Conservation (phyloP, 2,888 invertebrate genomes). For the Phoronis australis region DNA sequence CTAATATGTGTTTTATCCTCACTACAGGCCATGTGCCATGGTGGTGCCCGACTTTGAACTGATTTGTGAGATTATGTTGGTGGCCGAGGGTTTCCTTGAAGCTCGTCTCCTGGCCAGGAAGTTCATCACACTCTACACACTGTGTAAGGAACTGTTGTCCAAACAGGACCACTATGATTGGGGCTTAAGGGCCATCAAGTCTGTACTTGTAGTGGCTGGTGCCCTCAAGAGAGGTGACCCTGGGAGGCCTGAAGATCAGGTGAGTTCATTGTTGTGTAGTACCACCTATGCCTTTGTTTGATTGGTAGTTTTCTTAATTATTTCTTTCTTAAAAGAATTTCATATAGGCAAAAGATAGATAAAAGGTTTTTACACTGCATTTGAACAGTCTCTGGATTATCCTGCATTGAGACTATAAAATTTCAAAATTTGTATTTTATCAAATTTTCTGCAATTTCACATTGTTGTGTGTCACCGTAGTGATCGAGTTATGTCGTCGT, state of each 20-base stretch:
- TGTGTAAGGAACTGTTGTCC: slow-evolving; percentile 88
- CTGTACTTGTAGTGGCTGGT: slow-evolving; percentile 91
- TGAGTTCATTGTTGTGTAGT: slow-evolving; percentile 50
- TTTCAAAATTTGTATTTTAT: too few species aligned
- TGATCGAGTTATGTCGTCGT: too few species aligned
- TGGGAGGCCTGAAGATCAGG: slow-evolving; percentile 91
- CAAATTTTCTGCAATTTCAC: too few species aligned
- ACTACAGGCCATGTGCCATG: slow-evolving; percentile 91
- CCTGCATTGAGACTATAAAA: too few species aligned
- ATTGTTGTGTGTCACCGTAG: too few species aligned
- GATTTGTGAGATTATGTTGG: slow-evolving; percentile 97
- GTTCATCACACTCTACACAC: slow-evolving; percentile 89
- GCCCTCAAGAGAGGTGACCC: slow-evolving; percentile 89
- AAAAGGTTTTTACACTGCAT: too few species aligned
- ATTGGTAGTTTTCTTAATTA: too few species aligned
- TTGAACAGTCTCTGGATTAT: too few species aligned
- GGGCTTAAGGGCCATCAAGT: slow-evolving; percentile 94
- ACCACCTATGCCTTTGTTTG: too few species aligned
- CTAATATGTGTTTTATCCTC: slow-evolving; percentile 6
- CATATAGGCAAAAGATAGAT: too few species aligned
- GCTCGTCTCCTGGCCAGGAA: slow-evolving; percentile 87
- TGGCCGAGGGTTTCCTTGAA: slow-evolving; percentile 95
- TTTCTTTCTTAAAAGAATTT: too few species aligned
- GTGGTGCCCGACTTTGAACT: slow-evolving; percentile 95
- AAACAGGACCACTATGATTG: slow-evolving; percentile 92